Percentiles rank a stretch among this genome's conserved stretches.
These are phyloP conservation scores for Catalaphyllia jardinei DNA, from an alignment of 64 coral and sea anemone genomes.

Conservation along the genomic window DNA sequence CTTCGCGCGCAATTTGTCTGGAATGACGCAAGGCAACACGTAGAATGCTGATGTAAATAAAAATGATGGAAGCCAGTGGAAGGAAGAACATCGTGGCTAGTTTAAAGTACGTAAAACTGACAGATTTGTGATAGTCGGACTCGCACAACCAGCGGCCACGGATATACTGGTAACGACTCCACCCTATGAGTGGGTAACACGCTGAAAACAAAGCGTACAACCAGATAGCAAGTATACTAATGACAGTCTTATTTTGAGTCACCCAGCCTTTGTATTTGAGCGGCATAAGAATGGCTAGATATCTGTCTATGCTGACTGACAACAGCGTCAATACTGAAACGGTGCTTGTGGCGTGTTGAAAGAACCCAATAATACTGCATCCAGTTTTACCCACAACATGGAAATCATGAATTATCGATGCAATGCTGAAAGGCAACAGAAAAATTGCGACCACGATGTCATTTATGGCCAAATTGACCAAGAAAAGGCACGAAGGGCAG, in stretches of 20 bases:
- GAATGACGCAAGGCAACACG: constrained; percentile 75
- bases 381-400: constrained; percentile 20
- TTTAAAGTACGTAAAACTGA: constrained; percentile 86
- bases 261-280: constrained; percentile 84
- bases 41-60: constrained; percentile 75
- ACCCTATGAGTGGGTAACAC: constrained; percentile 74
- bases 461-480: constrained; percentile 80
- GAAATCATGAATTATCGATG: constrained; percentile 21
- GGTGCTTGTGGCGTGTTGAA: constrained; percentile 69
- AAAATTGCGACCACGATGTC: constrained; percentile 75
- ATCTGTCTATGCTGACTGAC: constrained; percentile 83
- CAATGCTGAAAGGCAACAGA: constrained; percentile 77
- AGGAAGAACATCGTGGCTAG: constrained; percentile 63
- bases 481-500: constrained; percentile 69
- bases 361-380: constrained; percentile 73
- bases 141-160: constrained; percentile 84
- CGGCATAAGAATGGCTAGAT: constrained; percentile 79
- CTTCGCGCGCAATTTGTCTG: constrained; percentile 81
- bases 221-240: constrained; percentile 65
- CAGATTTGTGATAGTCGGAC: constrained; percentile 33
- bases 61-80: constrained; percentile 66
- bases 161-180: constrained; percentile 56
- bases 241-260: constrained; percentile 49
- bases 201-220: constrained; percentile 59
- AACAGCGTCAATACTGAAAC: constrained; percentile 84